Conservation (phyloP, 2,797 vertebrate species). For the Alosa sapidissima region DNA sequence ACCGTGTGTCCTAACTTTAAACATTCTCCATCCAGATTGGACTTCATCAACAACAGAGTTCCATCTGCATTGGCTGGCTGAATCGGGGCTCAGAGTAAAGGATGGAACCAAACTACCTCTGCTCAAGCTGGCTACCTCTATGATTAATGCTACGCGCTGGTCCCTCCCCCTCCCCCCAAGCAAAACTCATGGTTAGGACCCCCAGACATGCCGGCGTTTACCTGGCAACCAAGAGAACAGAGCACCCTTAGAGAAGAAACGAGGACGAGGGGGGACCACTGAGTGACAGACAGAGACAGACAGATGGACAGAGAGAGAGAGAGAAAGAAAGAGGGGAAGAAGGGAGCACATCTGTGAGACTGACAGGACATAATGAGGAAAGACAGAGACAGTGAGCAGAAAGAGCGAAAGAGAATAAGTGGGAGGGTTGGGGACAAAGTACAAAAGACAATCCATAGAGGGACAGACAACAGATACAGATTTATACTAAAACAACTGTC, state of each 20-base stretch:
- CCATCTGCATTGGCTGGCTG: neutral
- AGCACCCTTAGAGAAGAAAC: constrained; percentile 73
- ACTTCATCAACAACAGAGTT: neutral
- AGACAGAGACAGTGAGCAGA: constrained; percentile 8
- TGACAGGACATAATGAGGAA: constrained; percentile 12
- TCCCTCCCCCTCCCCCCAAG: neutral
- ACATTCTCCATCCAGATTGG: neutral
- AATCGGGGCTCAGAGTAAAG: neutral
- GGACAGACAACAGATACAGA: neutral
- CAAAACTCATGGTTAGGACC: constrained; percentile 59
- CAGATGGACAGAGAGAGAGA: constrained; percentile 35
- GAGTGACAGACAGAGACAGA: constrained; percentile 59
- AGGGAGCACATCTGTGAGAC: neutral
- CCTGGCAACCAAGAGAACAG: constrained; percentile 79
- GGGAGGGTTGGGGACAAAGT: neutral
- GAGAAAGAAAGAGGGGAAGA: constrained; percentile 41
- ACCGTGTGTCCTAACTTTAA: neutral
- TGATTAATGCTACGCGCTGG: neutral
- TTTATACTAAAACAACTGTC: neutral
- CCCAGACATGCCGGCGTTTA: constrained; percentile 79
- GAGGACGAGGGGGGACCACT: constrained; percentile 71
- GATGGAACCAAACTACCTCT: neutral
- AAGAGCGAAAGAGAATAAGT: neutral
- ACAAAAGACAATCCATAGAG: neutral
- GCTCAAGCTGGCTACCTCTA: neutral